These are phyloP conservation scores for Botia almorhae DNA, from an alignment of 2,797 vertebrate genomes.

Conservation along the genomic window DNA sequence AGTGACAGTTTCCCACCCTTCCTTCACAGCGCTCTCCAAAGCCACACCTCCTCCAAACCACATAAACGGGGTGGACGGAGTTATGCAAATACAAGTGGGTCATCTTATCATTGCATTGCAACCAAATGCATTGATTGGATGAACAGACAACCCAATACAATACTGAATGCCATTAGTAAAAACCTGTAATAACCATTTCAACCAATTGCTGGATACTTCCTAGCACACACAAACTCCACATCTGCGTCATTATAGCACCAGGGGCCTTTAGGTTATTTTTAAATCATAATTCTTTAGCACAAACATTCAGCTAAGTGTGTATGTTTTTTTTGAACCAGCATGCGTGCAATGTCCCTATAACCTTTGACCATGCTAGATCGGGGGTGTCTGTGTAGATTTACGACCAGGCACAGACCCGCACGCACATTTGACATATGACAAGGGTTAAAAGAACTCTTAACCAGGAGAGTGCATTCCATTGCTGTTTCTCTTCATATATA, in stretches of 20 bases:
- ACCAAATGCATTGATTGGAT: neutral
- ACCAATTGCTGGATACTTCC: neutral
- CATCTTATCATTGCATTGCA: no score
- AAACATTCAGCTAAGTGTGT: neutral
- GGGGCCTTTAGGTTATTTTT: constrained; percentile 24
- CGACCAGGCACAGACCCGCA: constrained; percentile 17
- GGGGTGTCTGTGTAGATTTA: constrained; percentile 53
- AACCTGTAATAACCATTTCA: neutral
- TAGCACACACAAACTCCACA: constrained; percentile 7
- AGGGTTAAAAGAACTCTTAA: constrained; percentile 29
- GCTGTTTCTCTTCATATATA: constrained; percentile 21
- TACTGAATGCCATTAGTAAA: neutral
- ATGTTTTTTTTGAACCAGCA: constrained; percentile 25
- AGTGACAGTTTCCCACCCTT: no score
- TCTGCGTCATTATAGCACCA: constrained; percentile 25
- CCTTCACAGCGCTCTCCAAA: no score
- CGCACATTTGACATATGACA: constrained; percentile 47
- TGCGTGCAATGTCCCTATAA: constrained; percentile 44
- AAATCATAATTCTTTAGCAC: constrained; percentile 2
- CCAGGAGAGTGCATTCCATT: constrained; percentile 35
- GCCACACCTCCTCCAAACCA: no score
- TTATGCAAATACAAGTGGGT: no score
- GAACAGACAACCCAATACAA: constrained; percentile 26
- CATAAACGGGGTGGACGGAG: no score
- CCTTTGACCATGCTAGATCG: constrained; percentile 52